phyloP scores from a whole-genome alignment of 2,797 vertebrate species.

The Diplodus puntazzo region DNA sequence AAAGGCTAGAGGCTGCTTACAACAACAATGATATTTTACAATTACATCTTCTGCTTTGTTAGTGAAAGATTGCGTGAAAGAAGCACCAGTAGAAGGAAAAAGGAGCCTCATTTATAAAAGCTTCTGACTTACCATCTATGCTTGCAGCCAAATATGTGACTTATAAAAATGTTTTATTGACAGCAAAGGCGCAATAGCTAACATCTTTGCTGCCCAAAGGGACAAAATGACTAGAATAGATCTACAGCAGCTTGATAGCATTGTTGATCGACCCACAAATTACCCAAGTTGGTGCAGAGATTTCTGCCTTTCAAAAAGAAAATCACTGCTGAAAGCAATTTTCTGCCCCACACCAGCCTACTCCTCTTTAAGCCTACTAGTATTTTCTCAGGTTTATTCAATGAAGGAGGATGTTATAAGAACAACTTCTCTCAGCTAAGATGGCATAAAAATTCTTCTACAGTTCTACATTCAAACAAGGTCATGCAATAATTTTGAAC shows the following conservation, averaged over 20 bases:
- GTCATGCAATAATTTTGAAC: background rate
- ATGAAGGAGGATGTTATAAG: background rate
- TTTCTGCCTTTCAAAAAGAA: conserved; percentile 29
- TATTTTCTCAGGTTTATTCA: conserved; percentile 14
- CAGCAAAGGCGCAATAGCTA: conserved; percentile 34
- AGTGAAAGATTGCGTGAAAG: conserved; percentile 54
- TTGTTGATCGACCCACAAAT: conserved; percentile 59
- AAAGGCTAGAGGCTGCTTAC: conserved; percentile 62
- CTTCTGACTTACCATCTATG: conserved; percentile 38
- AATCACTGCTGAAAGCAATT: conserved; percentile 36
- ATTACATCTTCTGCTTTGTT: conserved; percentile 58
- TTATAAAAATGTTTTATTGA: conserved; percentile 47
- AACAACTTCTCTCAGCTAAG: conserved; percentile 8
- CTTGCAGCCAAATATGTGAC: conserved; percentile 47
- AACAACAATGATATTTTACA: conserved; percentile 51
- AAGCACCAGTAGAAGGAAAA: conserved; percentile 17
- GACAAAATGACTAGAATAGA: conserved; percentile 51
- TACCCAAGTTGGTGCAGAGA: conserved; percentile 27
- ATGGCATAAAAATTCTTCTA: background rate
- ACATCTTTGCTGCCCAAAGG: conserved; percentile 28
- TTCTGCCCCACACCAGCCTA: conserved; percentile 20
- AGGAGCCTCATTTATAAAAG: conserved; percentile 55
- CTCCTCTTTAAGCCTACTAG: conserved; percentile 4
- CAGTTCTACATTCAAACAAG: background rate
- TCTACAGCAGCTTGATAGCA: conserved; percentile 43